phyloP scores from a whole-genome alignment of 2,113 vertebrate genomes.

The Erythrocebus patas region DNA sequence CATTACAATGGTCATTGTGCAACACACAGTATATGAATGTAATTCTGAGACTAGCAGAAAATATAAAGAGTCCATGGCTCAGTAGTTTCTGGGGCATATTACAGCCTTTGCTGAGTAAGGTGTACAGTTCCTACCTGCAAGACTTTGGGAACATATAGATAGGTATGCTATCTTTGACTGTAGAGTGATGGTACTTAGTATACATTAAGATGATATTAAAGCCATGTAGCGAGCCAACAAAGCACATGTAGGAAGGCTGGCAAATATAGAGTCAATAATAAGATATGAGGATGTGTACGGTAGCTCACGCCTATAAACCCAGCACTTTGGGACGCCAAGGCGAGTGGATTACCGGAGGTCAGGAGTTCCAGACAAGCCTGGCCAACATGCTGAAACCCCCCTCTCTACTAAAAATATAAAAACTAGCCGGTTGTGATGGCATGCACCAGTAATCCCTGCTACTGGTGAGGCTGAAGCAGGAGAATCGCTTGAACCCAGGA shows the following conservation, averaged over 20 bases:
- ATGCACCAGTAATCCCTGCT: too few species aligned
- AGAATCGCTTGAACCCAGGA: too few species aligned
- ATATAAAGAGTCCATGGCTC: background rate
- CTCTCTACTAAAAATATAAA: too few species aligned
- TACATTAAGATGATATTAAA: background rate
- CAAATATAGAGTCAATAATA: background rate
- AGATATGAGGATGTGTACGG: background rate
- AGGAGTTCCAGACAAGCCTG: too few species aligned
- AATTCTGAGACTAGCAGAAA: background rate
- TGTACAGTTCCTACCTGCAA: background rate
- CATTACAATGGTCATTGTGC: background rate
- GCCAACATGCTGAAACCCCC: too few species aligned
- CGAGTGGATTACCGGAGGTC: too few species aligned
- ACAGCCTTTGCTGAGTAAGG: background rate
- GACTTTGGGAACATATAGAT: background rate
- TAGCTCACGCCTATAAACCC: too few species aligned
- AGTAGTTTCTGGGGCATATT: background rate
- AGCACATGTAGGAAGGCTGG: fast-evolving
- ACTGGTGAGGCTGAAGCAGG: too few species aligned
- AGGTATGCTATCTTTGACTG: fast-evolving
- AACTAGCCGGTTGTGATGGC: too few species aligned
- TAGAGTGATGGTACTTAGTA: background rate
- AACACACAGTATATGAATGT: background rate
- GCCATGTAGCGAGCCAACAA: fast-evolving
- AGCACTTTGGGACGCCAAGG: too few species aligned